phyloP scores from a whole-genome alignment of 2,888 invertebrate species.

The Coelinius sp. region DNA sequence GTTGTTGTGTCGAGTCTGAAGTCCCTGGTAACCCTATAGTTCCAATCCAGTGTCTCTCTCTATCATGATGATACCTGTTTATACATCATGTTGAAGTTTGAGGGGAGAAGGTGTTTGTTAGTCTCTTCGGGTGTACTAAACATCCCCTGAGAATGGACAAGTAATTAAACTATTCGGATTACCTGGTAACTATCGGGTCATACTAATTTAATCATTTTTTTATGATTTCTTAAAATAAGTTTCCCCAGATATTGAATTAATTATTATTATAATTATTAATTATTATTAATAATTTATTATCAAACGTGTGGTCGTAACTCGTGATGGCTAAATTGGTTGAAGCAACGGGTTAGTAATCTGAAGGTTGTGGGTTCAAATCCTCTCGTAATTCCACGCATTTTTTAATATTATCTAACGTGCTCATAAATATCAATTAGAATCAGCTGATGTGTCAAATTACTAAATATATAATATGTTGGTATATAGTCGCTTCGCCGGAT shows the following conservation, averaged over 20 bases:
- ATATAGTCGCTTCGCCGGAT: background rate
- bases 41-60: background rate
- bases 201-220: no score
- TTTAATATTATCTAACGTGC: no score
- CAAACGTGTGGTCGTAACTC: no score
- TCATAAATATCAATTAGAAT: no score
- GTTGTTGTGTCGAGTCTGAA: slow-evolving; percentile 33
- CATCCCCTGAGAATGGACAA: slow-evolving; percentile 30
- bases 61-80: slow-evolving; percentile 2
- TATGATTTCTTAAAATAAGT: no score
- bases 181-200: background rate
- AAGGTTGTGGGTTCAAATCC: no score
- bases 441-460: background rate
- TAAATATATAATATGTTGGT: background rate
- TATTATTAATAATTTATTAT: no score
- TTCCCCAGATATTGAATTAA: no score
- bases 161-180: slow-evolving; percentile 35
- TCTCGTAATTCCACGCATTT: no score
- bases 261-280: no score
- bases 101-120: background rate
- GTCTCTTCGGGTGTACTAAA: slow-evolving; percentile 19
- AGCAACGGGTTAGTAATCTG: no score
- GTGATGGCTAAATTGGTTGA: no score
- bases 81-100: background rate
- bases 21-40: slow-evolving; percentile 18